Base-by-base conservation (phyloP, 2,797 vertebrate species). In the Platyrinchus mystaceus region DNA sequence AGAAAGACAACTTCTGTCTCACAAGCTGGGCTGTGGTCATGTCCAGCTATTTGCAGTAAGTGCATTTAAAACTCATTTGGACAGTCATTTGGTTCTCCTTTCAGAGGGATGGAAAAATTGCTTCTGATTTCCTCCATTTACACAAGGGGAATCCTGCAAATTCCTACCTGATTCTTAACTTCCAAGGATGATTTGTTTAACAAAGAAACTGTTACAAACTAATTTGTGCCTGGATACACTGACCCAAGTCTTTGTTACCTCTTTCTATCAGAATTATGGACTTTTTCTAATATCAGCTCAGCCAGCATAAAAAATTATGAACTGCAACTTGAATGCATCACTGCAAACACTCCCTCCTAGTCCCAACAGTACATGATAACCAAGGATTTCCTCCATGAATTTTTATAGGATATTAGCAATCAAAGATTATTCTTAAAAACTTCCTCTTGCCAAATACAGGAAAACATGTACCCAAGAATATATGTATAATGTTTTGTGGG, bases 101-200 rank as follows among this genome's bases (percentile, higher is more conserved):
- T 69, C 63, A 77, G 39, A 77, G 62, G 46, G 55, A 62, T 58
- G 37, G 73, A 84, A 85, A 95, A 94, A 87, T 30, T 41, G 53
- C 59, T 55, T 94, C 68, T 90, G 49, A 87, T 88, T 94, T 89
- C 88, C 47, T 92, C 44, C 41, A 62, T 95, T 96, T 95, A 80
- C 59, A 89, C 36, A 59, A 75, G 62, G 89, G 69, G 92, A 94
- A 89, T 90, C 50, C 74, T 85, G n/a, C 39, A 80, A 94, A 88
- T 78, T 90, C 27, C 83, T 69, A 47, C 83, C 75, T 80, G 77
- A 75, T 90, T 82, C 60, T 93, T 84, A 81, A 83, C 32, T 68
- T 93, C 22, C 37, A 87, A 90, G 81, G 70, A 70, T 79, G 63
- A 59, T 79, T 53, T 18, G 7, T 89, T 83, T 73, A 77, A 80